A percentile compares a stretch with the other conserved stretches of the same genome.
Evolutionary conservation across 2,888 invertebrate species (phyloP).

Genomic region (Diarsia dahlii): DNA sequence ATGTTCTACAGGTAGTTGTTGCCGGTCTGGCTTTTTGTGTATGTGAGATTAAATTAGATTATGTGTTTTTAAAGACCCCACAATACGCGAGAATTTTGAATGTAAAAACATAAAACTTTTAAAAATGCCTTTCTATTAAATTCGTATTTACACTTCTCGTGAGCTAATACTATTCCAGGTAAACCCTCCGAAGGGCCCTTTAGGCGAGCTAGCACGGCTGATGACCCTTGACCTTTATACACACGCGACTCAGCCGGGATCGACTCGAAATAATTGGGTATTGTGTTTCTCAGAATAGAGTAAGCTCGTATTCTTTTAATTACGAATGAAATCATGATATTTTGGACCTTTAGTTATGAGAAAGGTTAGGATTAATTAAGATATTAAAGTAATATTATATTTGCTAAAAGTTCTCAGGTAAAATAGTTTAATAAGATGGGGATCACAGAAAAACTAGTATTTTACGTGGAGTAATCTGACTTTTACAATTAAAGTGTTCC

Average conservation of each 20-base stretch:
- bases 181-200: constrained; percentile 23
- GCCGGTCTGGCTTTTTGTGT: no score
- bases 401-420: background rate
- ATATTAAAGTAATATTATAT: background rate
- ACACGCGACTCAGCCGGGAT: constrained; percentile 39
- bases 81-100: no score
- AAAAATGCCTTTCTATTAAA: background rate
- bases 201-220: constrained; percentile 11
- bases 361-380: background rate
- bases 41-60: no score
- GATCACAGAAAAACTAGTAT: no score
- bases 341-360: background rate
- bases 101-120: no score
- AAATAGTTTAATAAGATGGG: background rate
- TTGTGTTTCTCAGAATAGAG: constrained; percentile 36
- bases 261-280: constrained; percentile 64
- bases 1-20: no score
- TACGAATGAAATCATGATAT: background rate
- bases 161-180: constrained; percentile 15
- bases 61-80: no score
- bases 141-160: constrained; percentile 2
- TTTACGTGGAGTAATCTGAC: no score
- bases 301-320: constrained; percentile 1
- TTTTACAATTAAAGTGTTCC: no score
- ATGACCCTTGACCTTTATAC: constrained; percentile 64